Conservation (phyloP, 2,113 vertebrate species). For the Corynorhinus townsendii region DNA sequence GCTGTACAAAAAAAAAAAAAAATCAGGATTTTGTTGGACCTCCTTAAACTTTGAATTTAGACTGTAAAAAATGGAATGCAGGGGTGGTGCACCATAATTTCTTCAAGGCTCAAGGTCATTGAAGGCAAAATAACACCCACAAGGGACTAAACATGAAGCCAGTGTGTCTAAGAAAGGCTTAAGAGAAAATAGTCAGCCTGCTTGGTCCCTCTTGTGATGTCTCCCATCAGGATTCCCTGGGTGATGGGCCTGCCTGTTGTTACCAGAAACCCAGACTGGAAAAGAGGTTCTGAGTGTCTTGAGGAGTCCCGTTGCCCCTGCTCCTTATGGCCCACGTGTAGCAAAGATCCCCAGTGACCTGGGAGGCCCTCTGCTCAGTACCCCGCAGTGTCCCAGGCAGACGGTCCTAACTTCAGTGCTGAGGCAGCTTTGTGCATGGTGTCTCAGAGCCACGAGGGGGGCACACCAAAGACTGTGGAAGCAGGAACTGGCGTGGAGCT, state of each 20-base stretch:
- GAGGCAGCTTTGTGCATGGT: neutral
- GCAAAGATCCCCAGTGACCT: fast-evolving
- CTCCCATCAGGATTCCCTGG: neutral
- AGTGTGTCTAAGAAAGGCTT: neutral
- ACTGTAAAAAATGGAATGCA: neutral
- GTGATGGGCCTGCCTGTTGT: neutral
- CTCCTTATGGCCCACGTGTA: neutral
- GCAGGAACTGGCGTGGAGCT: neutral
- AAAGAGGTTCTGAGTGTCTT: neutral
- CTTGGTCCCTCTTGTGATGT: too few relatives aligned
- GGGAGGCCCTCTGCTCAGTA: neutral
- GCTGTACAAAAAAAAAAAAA: neutral
- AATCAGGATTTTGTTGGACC: neutral
- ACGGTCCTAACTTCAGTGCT: neutral
- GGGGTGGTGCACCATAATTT: neutral
- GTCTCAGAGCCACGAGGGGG: neutral
- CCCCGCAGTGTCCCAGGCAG: neutral
- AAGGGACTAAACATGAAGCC: neutral
- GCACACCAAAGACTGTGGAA: neutral
- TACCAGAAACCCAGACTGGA: neutral
- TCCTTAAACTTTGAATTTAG: neutral
- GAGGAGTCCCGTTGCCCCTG: neutral
- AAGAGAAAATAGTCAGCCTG: neutral
- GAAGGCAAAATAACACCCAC: neutral
- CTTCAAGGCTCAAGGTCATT: neutral